Percentiles rank a stretch among this genome's conserved stretches.
Conservation (phyloP, 2,797 vertebrate genomes). For the Myripristis jacobus region DNA sequence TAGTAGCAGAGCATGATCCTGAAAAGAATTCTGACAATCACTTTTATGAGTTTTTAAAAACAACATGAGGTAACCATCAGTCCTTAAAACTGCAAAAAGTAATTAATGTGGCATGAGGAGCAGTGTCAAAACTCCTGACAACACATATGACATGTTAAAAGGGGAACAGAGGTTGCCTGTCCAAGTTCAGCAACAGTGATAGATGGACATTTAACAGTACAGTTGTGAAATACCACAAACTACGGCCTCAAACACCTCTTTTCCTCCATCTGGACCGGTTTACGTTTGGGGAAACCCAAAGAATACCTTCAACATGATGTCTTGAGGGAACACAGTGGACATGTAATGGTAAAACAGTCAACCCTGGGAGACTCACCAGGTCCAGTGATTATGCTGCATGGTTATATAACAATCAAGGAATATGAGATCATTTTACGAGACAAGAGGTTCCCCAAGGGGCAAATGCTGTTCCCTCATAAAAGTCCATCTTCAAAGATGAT, state of each 20-base stretch:
- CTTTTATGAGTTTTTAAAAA: constrained; percentile 25
- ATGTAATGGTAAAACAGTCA: neutral
- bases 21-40: neutral
- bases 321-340: neutral
- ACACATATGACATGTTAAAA: neutral
- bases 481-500: too few species aligned
- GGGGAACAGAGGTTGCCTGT: neutral
- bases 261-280: too few species aligned
- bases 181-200: neutral
- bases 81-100: constrained; percentile 4
- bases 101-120: neutral
- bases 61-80: constrained; percentile 49
- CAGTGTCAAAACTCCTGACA: neutral
- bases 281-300: too few species aligned
- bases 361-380: too few species aligned
- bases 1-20: constrained; percentile 5
- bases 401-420: too few species aligned
- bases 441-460: neutral
- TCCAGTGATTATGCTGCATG: too few species aligned
- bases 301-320: too few species aligned
- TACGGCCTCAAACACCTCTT: too few species aligned
- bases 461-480: neutral
- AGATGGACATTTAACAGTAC: constrained; percentile 1
- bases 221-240: constrained; percentile 9
- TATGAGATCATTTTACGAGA: too few species aligned